Percentiles rank a stretch among this genome's conserved stretches.
Evolutionary conservation across 2,888 invertebrate species (phyloP).

Genomic region (Thymelicus sylvestris): DNA sequence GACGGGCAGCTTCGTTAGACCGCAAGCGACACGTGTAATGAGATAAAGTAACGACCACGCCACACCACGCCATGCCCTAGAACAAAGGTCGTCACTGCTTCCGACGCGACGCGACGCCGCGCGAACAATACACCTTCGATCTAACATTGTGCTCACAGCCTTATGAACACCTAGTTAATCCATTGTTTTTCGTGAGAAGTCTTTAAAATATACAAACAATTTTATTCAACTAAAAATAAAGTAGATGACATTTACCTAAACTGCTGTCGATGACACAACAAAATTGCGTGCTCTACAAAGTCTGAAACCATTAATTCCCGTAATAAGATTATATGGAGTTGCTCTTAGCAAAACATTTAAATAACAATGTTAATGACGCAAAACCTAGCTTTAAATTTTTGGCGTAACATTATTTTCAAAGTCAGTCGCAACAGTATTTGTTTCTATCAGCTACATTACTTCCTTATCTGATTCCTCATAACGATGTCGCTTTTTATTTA

Average conservation of each 20-base stretch:
- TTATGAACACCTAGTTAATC: conserved; percentile 18
- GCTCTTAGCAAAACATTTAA: too few relatives aligned
- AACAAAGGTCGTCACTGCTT: conserved; percentile 66
- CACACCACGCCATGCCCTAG: conserved; percentile 59
- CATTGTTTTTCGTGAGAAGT: neutral
- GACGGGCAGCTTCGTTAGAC: conserved; percentile 64
- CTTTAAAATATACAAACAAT: neutral
- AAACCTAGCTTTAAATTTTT: neutral
- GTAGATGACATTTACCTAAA: too few relatives aligned
- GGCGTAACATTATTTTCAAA: neutral
- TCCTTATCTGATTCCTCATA: too few relatives aligned
- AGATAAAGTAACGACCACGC: conserved; percentile 69
- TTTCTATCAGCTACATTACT: too few relatives aligned
- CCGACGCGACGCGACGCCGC: conserved; percentile 40
- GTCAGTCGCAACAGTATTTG: neutral
- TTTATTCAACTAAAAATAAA: too few relatives aligned
- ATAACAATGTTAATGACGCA: too few relatives aligned
- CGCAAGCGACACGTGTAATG: conserved; percentile 74
- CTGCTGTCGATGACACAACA: too few relatives aligned
- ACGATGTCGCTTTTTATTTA: too few relatives aligned
- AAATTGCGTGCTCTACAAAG: too few relatives aligned
- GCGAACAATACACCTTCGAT: conserved; percentile 43
- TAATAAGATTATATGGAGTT: too few relatives aligned
- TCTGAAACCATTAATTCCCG: too few relatives aligned
- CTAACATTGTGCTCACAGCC: conserved; percentile 5